Evolutionary conservation across 1,140 invertebrate species (phyloP).

Genomic region (Macrostomum lignano): DNA sequence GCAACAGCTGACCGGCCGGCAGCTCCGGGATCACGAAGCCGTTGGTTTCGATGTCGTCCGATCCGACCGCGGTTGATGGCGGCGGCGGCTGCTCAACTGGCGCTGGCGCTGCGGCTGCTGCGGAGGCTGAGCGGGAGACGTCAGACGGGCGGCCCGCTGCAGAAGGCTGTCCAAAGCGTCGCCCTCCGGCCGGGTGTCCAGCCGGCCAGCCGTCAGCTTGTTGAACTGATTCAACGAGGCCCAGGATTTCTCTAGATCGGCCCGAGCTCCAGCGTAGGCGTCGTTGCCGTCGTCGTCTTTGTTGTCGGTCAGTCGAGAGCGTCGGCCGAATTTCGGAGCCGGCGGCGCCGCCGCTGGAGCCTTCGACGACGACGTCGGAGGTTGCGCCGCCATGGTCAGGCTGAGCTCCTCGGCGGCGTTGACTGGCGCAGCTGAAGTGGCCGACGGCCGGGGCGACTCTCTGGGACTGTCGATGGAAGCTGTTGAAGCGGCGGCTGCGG

Average conservation of each 20-base stretch:
- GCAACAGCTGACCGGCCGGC: conserved; percentile 37
- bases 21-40: conserved; percentile 38
- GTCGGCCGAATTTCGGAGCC: too few species aligned
- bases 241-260: conserved; percentile 18
- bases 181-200: conserved; percentile 23
- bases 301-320: too few species aligned
- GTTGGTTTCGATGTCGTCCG: conserved; percentile 9
- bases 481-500: too few species aligned
- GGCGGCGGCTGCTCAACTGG: neutral
- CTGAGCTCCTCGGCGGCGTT: too few species aligned
- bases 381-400: too few species aligned
- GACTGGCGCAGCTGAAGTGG: too few species aligned
- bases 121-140: neutral
- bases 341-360: too few species aligned
- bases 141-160: neutral
- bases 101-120: neutral
- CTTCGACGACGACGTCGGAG: too few species aligned
- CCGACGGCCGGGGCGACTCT: too few species aligned
- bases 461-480: too few species aligned
- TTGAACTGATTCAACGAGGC: conserved; percentile 23
- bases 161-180: conserved; percentile 2
- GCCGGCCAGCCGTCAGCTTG: conserved; percentile 17
- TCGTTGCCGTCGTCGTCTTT: neutral
- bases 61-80: neutral
- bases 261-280: neutral